phyloP scores from a whole-genome alignment of 1,140 invertebrate genomes.

The Aleiodes sp. region DNA sequence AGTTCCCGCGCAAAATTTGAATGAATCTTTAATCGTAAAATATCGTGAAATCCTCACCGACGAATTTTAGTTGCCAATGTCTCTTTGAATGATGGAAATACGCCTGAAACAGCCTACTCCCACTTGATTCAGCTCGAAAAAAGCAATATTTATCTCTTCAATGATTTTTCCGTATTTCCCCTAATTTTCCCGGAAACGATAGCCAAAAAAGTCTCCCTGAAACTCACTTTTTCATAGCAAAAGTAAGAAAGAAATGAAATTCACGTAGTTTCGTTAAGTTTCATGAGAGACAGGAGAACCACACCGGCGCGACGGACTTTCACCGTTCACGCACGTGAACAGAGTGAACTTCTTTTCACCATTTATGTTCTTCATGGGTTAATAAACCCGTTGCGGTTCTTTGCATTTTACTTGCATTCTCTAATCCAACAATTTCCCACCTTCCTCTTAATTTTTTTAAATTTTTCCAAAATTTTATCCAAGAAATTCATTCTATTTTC shows the following conservation, averaged over 20 bases:
- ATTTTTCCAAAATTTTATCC: too few relatives aligned
- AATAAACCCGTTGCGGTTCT: constrained; percentile 5
- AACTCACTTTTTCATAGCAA: constrained; percentile 38
- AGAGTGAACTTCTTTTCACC: constrained; percentile 28
- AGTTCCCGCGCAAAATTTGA: too few relatives aligned
- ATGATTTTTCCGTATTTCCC: too few relatives aligned
- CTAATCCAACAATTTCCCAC: background rate
- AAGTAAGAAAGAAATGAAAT: constrained; percentile 39
- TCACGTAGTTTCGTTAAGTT: background rate
- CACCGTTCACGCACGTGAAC: constrained; percentile 34
- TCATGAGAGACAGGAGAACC: constrained; percentile 11
- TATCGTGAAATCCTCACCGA: too few relatives aligned
- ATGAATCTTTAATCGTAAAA: too few relatives aligned
- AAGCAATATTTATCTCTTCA: too few relatives aligned
- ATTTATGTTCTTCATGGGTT: constrained; percentile 7
- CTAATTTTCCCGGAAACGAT: too few relatives aligned
- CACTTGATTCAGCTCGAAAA: too few relatives aligned
- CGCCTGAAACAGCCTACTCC: too few relatives aligned
- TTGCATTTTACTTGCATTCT: constrained; percentile 10
- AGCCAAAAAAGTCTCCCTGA: background rate
- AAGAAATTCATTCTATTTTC: background rate
- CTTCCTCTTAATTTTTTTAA: background rate
- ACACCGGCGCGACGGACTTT: constrained; percentile 29
- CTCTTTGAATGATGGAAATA: too few relatives aligned
- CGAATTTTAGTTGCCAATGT: too few relatives aligned